Conservation (phyloP, 2,888 invertebrate genomes). For the Clivina fossor region DNA sequence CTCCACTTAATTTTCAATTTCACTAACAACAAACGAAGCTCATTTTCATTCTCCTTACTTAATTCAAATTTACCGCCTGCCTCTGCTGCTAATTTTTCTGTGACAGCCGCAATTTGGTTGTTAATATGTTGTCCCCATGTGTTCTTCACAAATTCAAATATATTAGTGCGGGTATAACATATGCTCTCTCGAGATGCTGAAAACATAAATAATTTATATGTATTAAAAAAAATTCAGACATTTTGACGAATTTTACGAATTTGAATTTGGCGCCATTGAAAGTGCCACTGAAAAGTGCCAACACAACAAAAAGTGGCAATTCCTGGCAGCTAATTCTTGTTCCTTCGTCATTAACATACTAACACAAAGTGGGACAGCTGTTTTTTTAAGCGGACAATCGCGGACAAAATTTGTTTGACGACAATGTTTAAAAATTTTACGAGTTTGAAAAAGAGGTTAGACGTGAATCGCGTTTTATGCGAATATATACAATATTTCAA, state of each 20-base stretch:
- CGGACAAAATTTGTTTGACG: not conserved
- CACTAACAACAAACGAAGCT: not conserved
- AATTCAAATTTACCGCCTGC: not conserved
- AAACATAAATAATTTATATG: not conserved
- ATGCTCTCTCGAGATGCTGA: not conserved
- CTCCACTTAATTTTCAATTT: not conserved
- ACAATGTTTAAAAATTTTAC: not conserved
- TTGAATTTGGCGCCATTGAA: not conserved
- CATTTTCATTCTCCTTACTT: not conserved
- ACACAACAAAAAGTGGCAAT: not conserved
- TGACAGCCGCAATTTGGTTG: not conserved
- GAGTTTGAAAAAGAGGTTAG: not conserved
- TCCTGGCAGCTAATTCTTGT: not conserved
- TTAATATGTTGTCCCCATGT: not conserved
- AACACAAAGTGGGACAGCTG: not conserved
- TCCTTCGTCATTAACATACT: not conserved
- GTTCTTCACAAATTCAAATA: not conserved
- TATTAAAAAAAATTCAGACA: not conserved
- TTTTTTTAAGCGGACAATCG: not conserved
- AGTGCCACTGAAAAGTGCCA: not conserved
- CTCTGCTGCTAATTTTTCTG: not conserved
- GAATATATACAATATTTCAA: not conserved
- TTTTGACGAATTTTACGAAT: not conserved
- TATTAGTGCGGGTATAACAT: not conserved
- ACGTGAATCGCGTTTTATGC: too few species aligned